Evolutionary conservation across 2,888 invertebrate genomes (phyloP), one percentile per base, ranked within the genome.

Genomic region (Dryadula phaetusa): DNA sequence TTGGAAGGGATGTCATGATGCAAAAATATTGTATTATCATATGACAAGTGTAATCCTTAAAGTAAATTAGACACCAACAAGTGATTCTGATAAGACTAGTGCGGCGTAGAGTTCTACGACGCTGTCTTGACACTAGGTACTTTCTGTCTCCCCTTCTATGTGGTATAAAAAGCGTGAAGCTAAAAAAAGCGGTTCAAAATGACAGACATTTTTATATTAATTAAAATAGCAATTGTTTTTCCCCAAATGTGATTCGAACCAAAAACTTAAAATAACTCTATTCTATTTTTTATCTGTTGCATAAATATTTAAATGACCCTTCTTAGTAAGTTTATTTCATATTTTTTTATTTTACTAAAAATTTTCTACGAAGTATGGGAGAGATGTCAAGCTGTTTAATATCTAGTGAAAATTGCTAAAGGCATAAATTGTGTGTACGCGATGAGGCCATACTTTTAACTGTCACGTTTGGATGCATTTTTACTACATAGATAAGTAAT

Each of bases 351-450:
- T 42, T 28, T 8, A 49, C 8, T 16, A 28, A 49, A 28, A 25
- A 49, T 28, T 7, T 28, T 49, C 25, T 16, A 49, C 49, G 49
- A 49, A 49, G 49, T 49, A 16, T 16, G 28, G 49, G 10, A 22
- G 49, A 49, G 8, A 49, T 28, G 49, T 16, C 49, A 16, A 28
- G 49, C 53, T 53, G 14, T 53, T 53, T 53, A 53, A 34, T 53
- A 53, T 53, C 34, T 34, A 53, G 7, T 14, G 53, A 53, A 53
- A 53, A 53, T 53, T 53, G 34, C 53, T 34, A 53, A 34, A 53
- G 53, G 34, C 53, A 53, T 34, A 53, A 53, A 53, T 53, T 53
- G 18, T 34, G 2, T 34, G 18, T 53, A 53, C 32, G 18, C 34
- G 53, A 53, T 53, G 34, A 53, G 18, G 53, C 20, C 20, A 20